Evolutionary conservation across 2,888 invertebrate species (phyloP), one percentile per base, ranked within the genome.

Genomic region (Philereme vetulata): DNA sequence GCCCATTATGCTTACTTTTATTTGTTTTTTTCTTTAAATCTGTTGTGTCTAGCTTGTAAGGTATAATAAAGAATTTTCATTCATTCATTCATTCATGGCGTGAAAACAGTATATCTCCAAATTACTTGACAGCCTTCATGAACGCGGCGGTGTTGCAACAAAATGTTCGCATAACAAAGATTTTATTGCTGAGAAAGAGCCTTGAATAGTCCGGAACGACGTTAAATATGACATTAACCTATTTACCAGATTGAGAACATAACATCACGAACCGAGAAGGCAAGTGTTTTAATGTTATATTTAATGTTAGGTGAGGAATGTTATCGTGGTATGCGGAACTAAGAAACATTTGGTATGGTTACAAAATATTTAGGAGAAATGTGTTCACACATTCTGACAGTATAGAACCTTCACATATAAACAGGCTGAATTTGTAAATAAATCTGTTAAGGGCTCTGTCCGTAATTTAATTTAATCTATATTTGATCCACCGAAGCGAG

Each of bases 131-230:
- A 38, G 21, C 52, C 49, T 44, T 42, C 50, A 55, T 35, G 49
- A 53, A 33, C 50, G 44, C 44, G 47, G 36, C 45, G 56, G 49
- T 52, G 21, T 56, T 60, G 60, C 59, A 61, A 61, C 59, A 52
- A 61, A 63, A 58, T 46, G 40, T 53, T 51, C 42, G 11, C 61
- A 56, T 66, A 74, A 74, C 72, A 75, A 77, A 72, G 69, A 72
- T 64, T 73, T 72, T 71, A 67, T 70, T 64, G 64, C 60, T 62
- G 59, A 61, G 57, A 71, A 62, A 57, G 56, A 69, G 64, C 72
- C 72, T 75, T 72, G 75, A 72, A 74, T 66, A 67, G 61, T 71
- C 74, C 72, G 71, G 68, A 62, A 59, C 60, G 62, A 55, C 58
- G 60, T 59, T 60, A 68, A 66, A 64, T 59, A 68, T 60, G 62